Evolutionary conservation across 1,140 invertebrate genomes (phyloP).

Genomic region (Euwallacea fornicatus): DNA sequence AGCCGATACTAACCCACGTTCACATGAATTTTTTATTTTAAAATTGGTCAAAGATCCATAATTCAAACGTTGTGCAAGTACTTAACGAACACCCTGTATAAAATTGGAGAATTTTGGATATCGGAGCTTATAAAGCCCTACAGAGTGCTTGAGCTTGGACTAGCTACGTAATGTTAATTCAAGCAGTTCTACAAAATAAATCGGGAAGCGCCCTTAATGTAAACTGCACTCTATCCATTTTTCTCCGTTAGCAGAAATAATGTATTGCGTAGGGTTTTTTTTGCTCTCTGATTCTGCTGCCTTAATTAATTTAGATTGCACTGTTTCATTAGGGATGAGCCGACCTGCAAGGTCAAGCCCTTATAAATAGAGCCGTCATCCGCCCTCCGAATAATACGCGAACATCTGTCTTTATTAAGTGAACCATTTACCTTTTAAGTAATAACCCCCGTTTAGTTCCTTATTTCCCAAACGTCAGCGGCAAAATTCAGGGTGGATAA

Average conservation of each 20-base stretch:
- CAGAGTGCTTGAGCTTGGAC: too few species aligned
- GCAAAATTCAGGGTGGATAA: conserved; percentile 18
- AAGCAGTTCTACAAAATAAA: too few species aligned
- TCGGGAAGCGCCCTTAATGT: too few species aligned
- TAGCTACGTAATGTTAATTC: too few species aligned
- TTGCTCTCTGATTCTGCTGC: neutral
- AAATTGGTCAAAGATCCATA: too few species aligned
- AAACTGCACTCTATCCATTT: neutral
- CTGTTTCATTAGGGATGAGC: neutral
- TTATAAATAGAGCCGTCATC: conserved; percentile 7
- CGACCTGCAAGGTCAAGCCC: conserved; percentile 4
- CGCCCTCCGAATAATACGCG: conserved; percentile 3
- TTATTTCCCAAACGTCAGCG: conserved; percentile 25
- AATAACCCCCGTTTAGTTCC: conserved; percentile 23
- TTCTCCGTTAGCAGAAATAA: neutral
- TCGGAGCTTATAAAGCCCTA: too few species aligned
- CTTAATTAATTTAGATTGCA: conserved; percentile 8
- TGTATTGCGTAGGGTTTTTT: neutral
- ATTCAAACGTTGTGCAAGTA: too few species aligned
- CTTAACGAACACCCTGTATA: too few species aligned
- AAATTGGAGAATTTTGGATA: too few species aligned
- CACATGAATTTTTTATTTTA: too few species aligned
- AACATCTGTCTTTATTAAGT: conserved; percentile 29
- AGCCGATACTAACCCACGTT: too few species aligned
- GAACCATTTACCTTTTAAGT: conserved; percentile 30